A percentile compares a stretch with the other conserved stretches of the same genome.
phyloP scores from a whole-genome alignment of 2,113 vertebrate species.

The Alligator sinensis region DNA sequence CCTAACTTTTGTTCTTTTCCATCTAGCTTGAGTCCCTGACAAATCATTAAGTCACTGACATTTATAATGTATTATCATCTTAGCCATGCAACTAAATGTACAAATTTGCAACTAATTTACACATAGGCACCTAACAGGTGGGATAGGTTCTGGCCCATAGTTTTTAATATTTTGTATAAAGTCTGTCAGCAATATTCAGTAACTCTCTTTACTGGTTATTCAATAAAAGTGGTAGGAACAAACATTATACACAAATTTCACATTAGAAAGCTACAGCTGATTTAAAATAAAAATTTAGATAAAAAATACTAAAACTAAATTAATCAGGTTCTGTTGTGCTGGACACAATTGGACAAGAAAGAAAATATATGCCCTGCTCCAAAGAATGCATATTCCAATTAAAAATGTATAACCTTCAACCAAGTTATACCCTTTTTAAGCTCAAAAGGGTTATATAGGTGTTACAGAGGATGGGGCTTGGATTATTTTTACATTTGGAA shows the following conservation, averaged over 20 bases:
- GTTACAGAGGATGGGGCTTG: background rate
- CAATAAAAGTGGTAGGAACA: background rate
- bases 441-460: background rate
- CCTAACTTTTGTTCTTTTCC: no score
- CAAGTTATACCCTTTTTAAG: background rate
- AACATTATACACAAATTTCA: background rate
- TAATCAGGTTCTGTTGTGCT: background rate
- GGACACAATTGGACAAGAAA: background rate
- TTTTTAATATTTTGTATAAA: background rate
- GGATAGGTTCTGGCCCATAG: background rate
- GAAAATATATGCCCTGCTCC: background rate
- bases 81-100: no score
- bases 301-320: background rate
- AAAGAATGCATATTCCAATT: background rate
- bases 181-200: background rate
- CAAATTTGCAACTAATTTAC: no score
- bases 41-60: background rate
- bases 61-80: no score
- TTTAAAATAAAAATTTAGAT: slow-evolving; percentile 29
- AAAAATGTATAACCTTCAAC: background rate
- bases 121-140: no score
- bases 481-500: background rate
- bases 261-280: slow-evolving; percentile 19
- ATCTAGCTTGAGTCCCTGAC: background rate
- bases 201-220: background rate